These are phyloP conservation scores for Henricia sp. DNA, from an alignment of 53 echinoderm and acorn worm species.

Conservation along the genomic window DNA sequence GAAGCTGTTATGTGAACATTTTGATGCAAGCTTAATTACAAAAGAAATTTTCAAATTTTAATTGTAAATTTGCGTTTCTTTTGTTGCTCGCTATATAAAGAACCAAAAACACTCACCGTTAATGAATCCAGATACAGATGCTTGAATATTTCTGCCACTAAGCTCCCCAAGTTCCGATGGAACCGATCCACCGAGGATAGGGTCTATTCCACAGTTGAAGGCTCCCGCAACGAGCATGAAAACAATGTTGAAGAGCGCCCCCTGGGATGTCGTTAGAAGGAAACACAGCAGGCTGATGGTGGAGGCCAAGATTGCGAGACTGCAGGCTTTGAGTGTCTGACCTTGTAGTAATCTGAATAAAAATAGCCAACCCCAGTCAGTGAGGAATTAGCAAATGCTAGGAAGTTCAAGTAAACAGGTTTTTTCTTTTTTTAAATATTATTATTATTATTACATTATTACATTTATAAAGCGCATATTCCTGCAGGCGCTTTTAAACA, in stretches of 20 bases:
- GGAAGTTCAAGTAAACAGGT: no score
- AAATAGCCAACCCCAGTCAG: background rate
- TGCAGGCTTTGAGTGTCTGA: conserved; percentile 53
- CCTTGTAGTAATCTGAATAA: conserved; percentile 52
- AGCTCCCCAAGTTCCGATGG: conserved; percentile 69
- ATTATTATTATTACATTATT: no score
- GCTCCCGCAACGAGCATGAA: conserved; percentile 76
- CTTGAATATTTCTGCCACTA: conserved; percentile 60
- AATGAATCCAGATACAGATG: conserved; percentile 77
- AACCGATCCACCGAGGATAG: conserved; percentile 72
- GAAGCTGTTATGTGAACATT: no score
- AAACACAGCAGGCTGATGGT: conserved; percentile 73
- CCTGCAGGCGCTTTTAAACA: no score
- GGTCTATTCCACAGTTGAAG: conserved; percentile 85
- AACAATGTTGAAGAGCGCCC: conserved; percentile 54
- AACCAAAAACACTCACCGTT: conserved; percentile 67
- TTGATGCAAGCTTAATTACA: no score
- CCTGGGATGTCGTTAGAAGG: conserved; percentile 55
- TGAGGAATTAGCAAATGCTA: no score
- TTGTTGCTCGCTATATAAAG: no score
- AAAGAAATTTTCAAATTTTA: no score
- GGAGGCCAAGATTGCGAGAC: conserved; percentile 59
- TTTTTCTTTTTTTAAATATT: no score
- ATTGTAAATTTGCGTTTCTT: no score
- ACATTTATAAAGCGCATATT: no score